Evolutionary conservation across 2,113 vertebrate species (phyloP).

Genomic region (Syngnathus typhle): DNA sequence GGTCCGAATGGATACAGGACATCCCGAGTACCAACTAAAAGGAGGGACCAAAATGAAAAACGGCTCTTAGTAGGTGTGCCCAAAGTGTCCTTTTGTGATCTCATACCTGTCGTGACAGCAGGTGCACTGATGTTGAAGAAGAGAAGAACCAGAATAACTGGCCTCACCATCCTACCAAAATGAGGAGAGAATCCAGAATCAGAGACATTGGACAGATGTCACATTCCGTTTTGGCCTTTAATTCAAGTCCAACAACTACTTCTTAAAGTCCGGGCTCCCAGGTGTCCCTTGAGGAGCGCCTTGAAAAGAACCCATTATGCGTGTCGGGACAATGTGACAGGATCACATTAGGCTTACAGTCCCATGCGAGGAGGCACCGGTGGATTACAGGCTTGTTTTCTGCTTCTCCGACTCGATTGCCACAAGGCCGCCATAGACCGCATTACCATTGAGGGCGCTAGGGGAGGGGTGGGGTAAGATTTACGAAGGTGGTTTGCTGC

Average conservation of each 20-base stretch:
- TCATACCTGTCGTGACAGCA: slow-evolving; percentile 57
- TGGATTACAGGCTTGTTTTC: slow-evolving; percentile 45
- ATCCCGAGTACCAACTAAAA: slow-evolving; percentile 73
- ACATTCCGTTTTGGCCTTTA: slow-evolving; percentile 6
- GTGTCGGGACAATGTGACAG: slow-evolving; percentile 68
- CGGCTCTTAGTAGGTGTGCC: background rate
- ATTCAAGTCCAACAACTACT: slow-evolving; percentile 47
- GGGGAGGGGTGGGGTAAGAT: slow-evolving; percentile 30
- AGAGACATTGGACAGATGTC: too few species aligned
- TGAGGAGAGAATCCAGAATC: too few species aligned
- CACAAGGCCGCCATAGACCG: slow-evolving; percentile 52
- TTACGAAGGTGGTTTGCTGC: background rate
- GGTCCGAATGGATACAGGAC: slow-evolving; percentile 81
- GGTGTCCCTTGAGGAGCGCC: slow-evolving; percentile 62
- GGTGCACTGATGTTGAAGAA: slow-evolving; percentile 67
- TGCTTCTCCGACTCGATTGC: slow-evolving; percentile 41
- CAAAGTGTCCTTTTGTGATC: background rate
- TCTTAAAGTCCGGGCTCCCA: slow-evolving; percentile 77
- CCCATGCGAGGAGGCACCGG: slow-evolving; percentile 59
- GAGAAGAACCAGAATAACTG: slow-evolving; percentile 66
- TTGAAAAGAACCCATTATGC: slow-evolving; percentile 75
- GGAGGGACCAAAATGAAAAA: background rate
- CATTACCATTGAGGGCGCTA: slow-evolving; percentile 62
- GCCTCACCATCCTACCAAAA: slow-evolving; percentile 69
- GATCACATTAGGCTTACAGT: slow-evolving; percentile 71